Conservation (phyloP, 2,888 invertebrate species). For the Epinotia bilunana region DNA sequence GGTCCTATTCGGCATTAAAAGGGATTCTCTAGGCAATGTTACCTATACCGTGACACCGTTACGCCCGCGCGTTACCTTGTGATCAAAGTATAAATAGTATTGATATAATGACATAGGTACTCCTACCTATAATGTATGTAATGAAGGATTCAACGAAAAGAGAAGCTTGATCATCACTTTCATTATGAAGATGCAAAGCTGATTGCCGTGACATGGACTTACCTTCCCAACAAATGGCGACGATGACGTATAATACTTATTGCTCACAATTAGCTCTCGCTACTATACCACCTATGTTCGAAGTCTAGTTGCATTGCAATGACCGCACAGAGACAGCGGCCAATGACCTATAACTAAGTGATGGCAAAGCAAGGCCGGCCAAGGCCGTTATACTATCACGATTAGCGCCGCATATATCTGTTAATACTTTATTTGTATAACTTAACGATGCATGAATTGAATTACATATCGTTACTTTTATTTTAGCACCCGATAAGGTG, state of each 20-base stretch:
- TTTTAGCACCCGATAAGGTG: not conserved
- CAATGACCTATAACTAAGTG: slow-evolving; percentile 57
- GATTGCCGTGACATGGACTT: too few relatives aligned
- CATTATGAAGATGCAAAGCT: too few relatives aligned
- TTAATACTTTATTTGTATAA: slow-evolving; percentile 49
- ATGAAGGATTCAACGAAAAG: too few relatives aligned
- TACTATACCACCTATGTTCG: not conserved
- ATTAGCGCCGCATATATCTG: slow-evolving; percentile 51
- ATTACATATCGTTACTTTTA: slow-evolving; percentile 1
- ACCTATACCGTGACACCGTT: slow-evolving; percentile 62
- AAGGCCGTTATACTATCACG: slow-evolving; percentile 74
- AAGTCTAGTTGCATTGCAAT: slow-evolving; percentile 36
- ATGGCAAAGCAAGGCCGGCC: slow-evolving; percentile 72
- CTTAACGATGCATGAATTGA: slow-evolving; percentile 25
- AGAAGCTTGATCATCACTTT: too few relatives aligned
- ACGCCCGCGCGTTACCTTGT: slow-evolving; percentile 49
- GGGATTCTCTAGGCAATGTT: slow-evolving; percentile 62
- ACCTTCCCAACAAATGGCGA: not conserved
- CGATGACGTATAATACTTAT: not conserved
- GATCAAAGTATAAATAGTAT: too few relatives aligned
- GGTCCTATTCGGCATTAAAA: slow-evolving; percentile 62
- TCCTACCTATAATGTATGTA: too few relatives aligned
- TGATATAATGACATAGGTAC: too few relatives aligned
- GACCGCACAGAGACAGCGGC: slow-evolving; percentile 45
- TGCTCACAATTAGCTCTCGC: not conserved